phyloP scores from a whole-genome alignment of 2,113 vertebrate species.

The Sceloporus undulatus region DNA sequence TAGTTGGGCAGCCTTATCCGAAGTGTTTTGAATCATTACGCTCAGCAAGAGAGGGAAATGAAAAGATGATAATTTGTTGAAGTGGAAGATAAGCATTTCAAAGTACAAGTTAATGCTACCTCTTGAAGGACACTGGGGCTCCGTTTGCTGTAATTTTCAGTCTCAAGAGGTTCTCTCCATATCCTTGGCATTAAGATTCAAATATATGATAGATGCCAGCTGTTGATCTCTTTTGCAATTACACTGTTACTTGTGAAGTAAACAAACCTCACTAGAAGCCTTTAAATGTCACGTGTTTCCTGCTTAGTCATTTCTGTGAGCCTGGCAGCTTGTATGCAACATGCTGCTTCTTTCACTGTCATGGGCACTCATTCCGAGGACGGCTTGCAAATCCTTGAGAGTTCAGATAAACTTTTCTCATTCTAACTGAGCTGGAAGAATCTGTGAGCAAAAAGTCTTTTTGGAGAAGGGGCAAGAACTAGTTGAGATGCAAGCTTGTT shows the following conservation, averaged over 20 bases:
- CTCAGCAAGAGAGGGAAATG: neutral
- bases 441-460: slow-evolving; percentile 15
- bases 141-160: neutral
- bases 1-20: neutral
- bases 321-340: slow-evolving; percentile 17
- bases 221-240: slow-evolving; percentile 39
- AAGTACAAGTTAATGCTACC: neutral
- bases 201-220: slow-evolving; percentile 30
- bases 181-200: slow-evolving; percentile 19
- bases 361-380: neutral
- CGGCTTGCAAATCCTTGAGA: slow-evolving; percentile 3
- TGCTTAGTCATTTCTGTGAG: slow-evolving; percentile 20
- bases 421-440: neutral
- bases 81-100: slow-evolving; percentile 37
- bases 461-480: neutral
- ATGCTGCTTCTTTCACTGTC: slow-evolving; percentile 1
- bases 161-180: slow-evolving; percentile 36
- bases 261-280: slow-evolving; percentile 46
- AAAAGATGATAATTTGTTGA: neutral
- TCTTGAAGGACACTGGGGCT: slow-evolving; percentile 22
- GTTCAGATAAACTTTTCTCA: neutral
- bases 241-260: slow-evolving; percentile 36
- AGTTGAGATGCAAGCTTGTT: neutral
- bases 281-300: slow-evolving; percentile 52
- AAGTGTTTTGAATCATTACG: neutral